Base-by-base conservation (phyloP, 2,888 invertebrate species). In the Heliconius erato region DNA sequence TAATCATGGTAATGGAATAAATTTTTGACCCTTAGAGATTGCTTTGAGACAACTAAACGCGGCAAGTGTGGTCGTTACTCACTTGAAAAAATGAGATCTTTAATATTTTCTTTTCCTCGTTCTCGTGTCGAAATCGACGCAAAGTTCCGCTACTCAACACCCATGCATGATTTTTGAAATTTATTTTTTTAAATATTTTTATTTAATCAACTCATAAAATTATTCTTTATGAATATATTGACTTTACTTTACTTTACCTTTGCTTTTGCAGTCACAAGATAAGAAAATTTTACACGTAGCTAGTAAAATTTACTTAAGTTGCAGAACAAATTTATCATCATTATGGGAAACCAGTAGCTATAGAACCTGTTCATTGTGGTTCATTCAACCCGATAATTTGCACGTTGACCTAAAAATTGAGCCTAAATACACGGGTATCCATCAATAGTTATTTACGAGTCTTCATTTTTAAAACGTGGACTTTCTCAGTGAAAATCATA, bases 361-460 rank as follows among this genome's bases (percentile, higher is more conserved):
- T 80, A 59, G 69, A 65, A 81, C 77, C 81, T 32, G 77, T 81
- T 76, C 68, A 49, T 40, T 71, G 44, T 28, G 40, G 82, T 74
- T 82, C 82, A 59, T 79, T 82, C 44, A 82, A 74, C 82, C 69
- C 63, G 26, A 68, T 63, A 82, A 79, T 79, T 82, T 82, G 79
- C 81, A 49, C 71, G 71, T 44, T 76, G 59, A 32, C 76, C 69
- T n/a, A 78, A 81, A 81, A 81, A 81, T 71, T 65, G 44, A 40
- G 49, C 71, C 40, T n/a, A 40, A 44, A 44, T 44, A 26, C n/a
- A 63, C 16, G 19, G 1, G 26, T 32, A 35, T 63, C 35, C 59
- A 59, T 59, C 14, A 78, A 69, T 28, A 11, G n/a, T 59, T 76
- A 63, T 59, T 63, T 77, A 63, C 16, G 76, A 32, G 32, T 28